Evolutionary conservation across 2,113 vertebrate species (phyloP).

Genomic region (Anoura caudifer): DNA sequence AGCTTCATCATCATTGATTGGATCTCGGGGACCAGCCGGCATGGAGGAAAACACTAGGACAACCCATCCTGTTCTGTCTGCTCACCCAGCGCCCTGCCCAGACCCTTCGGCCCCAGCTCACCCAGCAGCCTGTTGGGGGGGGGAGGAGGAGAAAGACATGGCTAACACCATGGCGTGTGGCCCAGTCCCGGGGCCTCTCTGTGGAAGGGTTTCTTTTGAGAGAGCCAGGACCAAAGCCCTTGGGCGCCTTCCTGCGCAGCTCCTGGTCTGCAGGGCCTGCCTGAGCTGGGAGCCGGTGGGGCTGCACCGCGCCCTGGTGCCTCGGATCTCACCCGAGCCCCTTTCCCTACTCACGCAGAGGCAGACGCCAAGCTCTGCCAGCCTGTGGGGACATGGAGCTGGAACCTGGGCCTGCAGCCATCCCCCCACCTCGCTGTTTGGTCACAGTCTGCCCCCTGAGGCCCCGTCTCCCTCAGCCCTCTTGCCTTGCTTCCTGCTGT

Average conservation of each 20-base stretch:
- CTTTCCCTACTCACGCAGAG: background rate
- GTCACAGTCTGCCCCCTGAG: background rate
- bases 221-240: conserved; percentile 44
- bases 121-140: conserved; percentile 28
- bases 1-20: conserved; percentile 98
- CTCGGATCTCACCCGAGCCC: background rate
- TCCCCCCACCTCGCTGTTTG: background rate
- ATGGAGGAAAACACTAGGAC: conserved; percentile 90
- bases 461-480: background rate
- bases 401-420: background rate
- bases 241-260: background rate
- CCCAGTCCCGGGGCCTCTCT: conserved; percentile 38
- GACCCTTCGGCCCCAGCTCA: background rate
- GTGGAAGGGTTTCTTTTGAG: background rate
- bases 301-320: background rate
- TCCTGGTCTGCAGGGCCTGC: background rate
- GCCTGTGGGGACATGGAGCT: background rate
- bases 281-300: background rate
- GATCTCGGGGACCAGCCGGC: conserved; percentile 83
- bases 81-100: background rate
- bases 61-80: background rate
- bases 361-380: background rate
- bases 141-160: background rate
- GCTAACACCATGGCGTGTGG: conserved; percentile 8
- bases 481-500: background rate